A percentile compares a stretch with the other conserved stretches of the same genome.
Evolutionary conservation across 2,888 invertebrate species (phyloP).

Genomic region (Leucophenga maculata): DNA sequence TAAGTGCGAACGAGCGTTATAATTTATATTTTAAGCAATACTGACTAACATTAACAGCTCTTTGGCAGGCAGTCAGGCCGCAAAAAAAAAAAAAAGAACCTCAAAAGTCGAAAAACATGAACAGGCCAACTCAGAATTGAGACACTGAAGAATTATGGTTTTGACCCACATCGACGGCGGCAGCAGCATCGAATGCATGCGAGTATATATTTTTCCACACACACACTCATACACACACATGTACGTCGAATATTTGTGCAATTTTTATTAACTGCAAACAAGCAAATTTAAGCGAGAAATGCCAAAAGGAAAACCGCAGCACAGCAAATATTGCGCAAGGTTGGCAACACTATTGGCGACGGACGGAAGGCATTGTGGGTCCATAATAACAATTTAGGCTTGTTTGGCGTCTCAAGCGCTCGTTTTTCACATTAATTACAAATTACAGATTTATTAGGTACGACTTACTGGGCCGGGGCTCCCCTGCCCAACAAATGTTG

Average conservation of each 20-base stretch:
- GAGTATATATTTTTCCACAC: too few relatives aligned
- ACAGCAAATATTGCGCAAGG: neutral
- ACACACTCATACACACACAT: too few relatives aligned
- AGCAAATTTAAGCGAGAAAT: neutral
- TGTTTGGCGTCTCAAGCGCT: constrained; percentile 60
- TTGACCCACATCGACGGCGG: constrained; percentile 60
- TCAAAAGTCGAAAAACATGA: constrained; percentile 44
- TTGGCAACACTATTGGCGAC: constrained; percentile 17
- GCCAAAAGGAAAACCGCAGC: constrained; percentile 1
- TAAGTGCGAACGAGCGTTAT: constrained; percentile 8
- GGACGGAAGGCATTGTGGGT: constrained; percentile 26
- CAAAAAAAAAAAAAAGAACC: constrained; percentile 34
- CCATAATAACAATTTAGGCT: constrained; percentile 63
- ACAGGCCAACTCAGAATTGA: constrained; percentile 47
- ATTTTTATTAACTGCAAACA: constrained; percentile 48
- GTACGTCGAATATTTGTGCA: constrained; percentile 38
- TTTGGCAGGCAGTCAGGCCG: constrained; percentile 14
- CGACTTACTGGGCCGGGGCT: constrained; percentile 32
- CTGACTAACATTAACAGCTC: constrained; percentile 18
- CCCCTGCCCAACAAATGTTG: neutral
- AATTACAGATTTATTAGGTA: constrained; percentile 67
- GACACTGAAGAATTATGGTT: constrained; percentile 62
- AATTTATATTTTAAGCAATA: constrained; percentile 20
- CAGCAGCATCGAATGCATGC: constrained; percentile 32
- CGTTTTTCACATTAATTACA: constrained; percentile 68